A percentile compares a stretch with the other conserved stretches of the same genome.
phyloP scores from a whole-genome alignment of 2,797 vertebrate species.

The Astyanax mexicanus region DNA sequence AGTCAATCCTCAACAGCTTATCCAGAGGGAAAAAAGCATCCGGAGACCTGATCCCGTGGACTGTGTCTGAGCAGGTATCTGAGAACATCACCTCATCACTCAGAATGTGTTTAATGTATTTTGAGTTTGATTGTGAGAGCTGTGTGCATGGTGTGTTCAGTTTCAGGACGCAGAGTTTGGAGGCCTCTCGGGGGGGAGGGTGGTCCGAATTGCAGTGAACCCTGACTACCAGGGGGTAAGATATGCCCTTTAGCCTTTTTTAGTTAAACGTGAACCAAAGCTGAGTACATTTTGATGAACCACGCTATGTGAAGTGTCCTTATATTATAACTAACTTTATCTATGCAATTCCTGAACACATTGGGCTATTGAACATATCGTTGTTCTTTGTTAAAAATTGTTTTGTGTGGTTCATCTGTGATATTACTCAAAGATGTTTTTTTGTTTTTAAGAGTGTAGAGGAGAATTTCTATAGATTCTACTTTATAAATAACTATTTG shows the following conservation, averaged over 20 bases:
- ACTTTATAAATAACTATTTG: too few species aligned
- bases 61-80: conserved; percentile 92
- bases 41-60: conserved; percentile 98
- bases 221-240: conserved; percentile 97
- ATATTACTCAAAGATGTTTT: too few species aligned
- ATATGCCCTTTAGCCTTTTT: background rate
- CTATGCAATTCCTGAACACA: too few species aligned
- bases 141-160: conserved; percentile 69
- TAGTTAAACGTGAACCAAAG: background rate
- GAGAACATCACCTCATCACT: background rate
- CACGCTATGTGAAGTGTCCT: too few species aligned
- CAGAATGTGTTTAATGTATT: background rate
- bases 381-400: too few species aligned
- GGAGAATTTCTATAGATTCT: too few species aligned
- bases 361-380: too few species aligned
- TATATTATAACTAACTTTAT: too few species aligned
- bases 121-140: too few species aligned
- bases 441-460: too few species aligned
- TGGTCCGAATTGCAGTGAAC: conserved; percentile 95
- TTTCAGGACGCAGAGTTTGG: conserved; percentile 97
- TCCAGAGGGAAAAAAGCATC: conserved; percentile 98
- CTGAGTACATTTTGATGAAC: too few species aligned
- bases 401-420: too few species aligned
- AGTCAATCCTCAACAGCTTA: conserved; percentile 93
- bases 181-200: conserved; percentile 89